Percentiles rank a stretch among this genome's conserved stretches.
Evolutionary conservation across 2,888 invertebrate genomes (phyloP).

Genomic region (Andrena bucephala): DNA sequence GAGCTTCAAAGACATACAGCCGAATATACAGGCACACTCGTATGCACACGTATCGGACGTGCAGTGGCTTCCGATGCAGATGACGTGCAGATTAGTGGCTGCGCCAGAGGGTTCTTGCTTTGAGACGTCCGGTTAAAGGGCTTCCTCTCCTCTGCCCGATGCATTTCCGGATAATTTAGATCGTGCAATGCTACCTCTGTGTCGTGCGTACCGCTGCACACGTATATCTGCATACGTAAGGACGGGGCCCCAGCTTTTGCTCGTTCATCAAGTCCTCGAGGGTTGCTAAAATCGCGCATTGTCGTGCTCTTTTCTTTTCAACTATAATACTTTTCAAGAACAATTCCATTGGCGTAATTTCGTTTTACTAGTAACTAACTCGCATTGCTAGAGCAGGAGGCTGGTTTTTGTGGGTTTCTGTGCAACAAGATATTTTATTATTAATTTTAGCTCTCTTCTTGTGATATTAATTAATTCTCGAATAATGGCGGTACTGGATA

Average conservation of each 20-base stretch:
- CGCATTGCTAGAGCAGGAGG: not conserved
- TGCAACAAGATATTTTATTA: too few relatives aligned
- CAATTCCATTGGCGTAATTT: not conserved
- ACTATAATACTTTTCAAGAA: not conserved
- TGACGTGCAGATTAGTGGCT: conserved; percentile 77
- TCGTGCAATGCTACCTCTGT: conserved; percentile 50
- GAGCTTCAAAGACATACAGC: conserved; percentile 7
- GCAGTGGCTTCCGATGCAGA: conserved; percentile 70
- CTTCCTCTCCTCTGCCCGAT: conserved; percentile 55
- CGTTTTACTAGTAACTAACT: not conserved
- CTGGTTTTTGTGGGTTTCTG: too few relatives aligned
- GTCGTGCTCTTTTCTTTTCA: not conserved
- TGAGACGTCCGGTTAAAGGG: conserved; percentile 68
- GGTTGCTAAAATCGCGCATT: not conserved
- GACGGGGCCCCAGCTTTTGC: not conserved
- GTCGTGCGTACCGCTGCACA: conserved; percentile 17
- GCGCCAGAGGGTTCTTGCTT: conserved; percentile 73
- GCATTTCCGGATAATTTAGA: conserved; percentile 76
- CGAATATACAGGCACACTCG: not conserved
- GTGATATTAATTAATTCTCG: not conserved
- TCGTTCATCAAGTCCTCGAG: conserved; percentile 32
- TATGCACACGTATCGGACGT: conserved; percentile 37
- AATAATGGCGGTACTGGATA: not conserved
- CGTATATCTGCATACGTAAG: conserved; percentile 48
- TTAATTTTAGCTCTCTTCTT: not conserved